Conservation (phyloP, 1,140 invertebrate species). For the Drosophila simulans region DNA sequence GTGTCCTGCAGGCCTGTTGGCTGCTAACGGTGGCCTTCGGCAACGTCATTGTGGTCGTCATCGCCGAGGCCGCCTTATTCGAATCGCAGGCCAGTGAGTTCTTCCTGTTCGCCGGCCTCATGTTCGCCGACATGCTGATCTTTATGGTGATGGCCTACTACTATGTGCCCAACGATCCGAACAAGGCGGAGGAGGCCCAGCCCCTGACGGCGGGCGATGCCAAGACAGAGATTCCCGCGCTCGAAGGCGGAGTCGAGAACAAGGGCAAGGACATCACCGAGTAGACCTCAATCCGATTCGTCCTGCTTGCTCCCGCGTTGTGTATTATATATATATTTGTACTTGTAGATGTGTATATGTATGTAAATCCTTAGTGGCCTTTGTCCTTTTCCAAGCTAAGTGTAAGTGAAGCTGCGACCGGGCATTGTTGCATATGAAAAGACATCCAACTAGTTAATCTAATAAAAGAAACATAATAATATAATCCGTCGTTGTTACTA, state of each 20-base stretch:
- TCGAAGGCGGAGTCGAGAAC: slow-evolving; percentile 65
- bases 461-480: slow-evolving; percentile 44
- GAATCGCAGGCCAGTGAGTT: slow-evolving; percentile 89
- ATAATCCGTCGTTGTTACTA: slow-evolving; percentile 2
- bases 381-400: slow-evolving; percentile 57
- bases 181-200: slow-evolving; percentile 45
- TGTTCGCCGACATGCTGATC: slow-evolving; percentile 92
- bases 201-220: slow-evolving; percentile 46
- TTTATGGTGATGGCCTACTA: slow-evolving; percentile 91
- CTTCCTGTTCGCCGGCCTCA: slow-evolving; percentile 94
- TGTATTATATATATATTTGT: slow-evolving; percentile 63
- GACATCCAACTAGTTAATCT: slow-evolving; percentile 50
- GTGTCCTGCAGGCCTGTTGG: slow-evolving; percentile 95
- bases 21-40: slow-evolving; percentile 95
- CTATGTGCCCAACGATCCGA: slow-evolving; percentile 86
- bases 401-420: slow-evolving; percentile 27
- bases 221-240: slow-evolving; percentile 27
- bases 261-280: slow-evolving; percentile 53
- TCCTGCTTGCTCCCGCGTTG: slow-evolving; percentile 31
- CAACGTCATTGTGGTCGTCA: slow-evolving; percentile 91
- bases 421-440: slow-evolving; percentile 66
- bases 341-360: slow-evolving; percentile 30
- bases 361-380: slow-evolving; percentile 27
- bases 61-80: slow-evolving; percentile 86
- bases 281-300: slow-evolving; percentile 9